A percentile compares a stretch with the other conserved stretches of the same genome.
phyloP scores from a whole-genome alignment of 1,140 invertebrate genomes.

The Araneus ventricosus region DNA sequence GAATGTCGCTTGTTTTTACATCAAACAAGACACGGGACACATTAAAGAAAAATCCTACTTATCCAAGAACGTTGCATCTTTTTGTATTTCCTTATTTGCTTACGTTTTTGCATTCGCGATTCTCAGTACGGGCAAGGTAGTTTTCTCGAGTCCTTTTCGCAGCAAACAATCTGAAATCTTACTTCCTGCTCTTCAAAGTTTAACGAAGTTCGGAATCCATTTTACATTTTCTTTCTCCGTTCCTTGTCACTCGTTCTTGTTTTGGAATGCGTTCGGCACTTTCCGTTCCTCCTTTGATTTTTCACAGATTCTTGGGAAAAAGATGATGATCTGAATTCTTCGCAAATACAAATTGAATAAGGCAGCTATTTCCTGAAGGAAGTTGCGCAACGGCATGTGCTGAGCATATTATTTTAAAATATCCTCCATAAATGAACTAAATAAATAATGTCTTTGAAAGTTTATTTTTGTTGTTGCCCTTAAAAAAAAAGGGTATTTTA shows the following conservation, averaged over 20 bases:
- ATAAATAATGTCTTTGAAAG: no score
- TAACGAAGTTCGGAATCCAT: slow-evolving; percentile 10
- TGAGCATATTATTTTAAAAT: background rate
- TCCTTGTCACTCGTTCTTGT: background rate
- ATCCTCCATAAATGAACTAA: no score
- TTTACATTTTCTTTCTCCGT: background rate
- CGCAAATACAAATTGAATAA: background rate
- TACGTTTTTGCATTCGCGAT: no score
- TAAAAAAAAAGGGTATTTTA: background rate
- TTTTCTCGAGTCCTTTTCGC: background rate
- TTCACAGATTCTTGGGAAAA: background rate
- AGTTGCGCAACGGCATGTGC: background rate
- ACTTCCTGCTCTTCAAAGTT: slow-evolving; percentile 4
- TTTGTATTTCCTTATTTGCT: no score
- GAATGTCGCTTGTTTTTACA: no score
- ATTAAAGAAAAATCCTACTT: no score
- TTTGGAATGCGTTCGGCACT: background rate
- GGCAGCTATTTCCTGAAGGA: background rate
- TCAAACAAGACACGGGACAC: no score
- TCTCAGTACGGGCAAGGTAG: background rate
- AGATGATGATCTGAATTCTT: background rate
- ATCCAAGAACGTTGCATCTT: no score
- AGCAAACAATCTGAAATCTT: background rate
- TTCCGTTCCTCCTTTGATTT: background rate
- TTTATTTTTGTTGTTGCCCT: background rate